A percentile compares a stretch with the other conserved stretches of the same genome.
These are phyloP conservation scores for Philereme vetulata DNA, from an alignment of 2,888 invertebrate genomes.

Conservation along the genomic window DNA sequence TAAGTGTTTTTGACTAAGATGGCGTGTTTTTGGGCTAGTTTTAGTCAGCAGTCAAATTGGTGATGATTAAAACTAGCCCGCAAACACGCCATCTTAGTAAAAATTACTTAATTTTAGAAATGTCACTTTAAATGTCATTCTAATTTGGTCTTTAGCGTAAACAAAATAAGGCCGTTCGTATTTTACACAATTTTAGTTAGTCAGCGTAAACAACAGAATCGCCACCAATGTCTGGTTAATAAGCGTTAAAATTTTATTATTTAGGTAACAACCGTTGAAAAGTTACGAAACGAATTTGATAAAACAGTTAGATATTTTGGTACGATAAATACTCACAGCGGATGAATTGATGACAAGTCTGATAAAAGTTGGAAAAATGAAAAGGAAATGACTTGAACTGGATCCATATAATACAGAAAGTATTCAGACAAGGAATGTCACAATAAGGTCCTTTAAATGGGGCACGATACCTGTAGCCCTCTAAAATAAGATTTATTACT, in stretches of 20 bases:
- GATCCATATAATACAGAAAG: conserved; percentile 21
- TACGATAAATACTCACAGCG: not conserved
- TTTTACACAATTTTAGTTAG: no score
- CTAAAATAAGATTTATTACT: conserved; percentile 26
- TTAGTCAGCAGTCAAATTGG: no score
- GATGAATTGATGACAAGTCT: no score
- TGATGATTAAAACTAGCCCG: no score
- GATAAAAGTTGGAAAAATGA: conserved; percentile 3
- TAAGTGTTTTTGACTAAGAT: no score
- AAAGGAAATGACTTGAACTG: conserved; percentile 23
- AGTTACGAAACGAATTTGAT: not conserved
- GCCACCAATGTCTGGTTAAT: not conserved
- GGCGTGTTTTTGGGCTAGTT: no score
- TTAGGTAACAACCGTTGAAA: not conserved
- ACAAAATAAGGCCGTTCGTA: no score
- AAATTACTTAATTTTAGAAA: no score
- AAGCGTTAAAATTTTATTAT: conserved; percentile 1
- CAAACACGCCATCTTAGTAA: no score
- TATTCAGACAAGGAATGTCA: conserved; percentile 37
- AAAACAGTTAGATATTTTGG: conserved; percentile 8
- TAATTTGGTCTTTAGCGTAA: no score
- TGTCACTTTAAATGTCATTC: no score
- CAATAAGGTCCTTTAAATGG: conserved; percentile 32
- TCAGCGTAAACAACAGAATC: no score
- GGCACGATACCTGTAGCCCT: conserved; percentile 10